These are phyloP conservation scores for Apolygus lucorum DNA, from an alignment of 1,140 invertebrate genomes.

Conservation along the genomic window DNA sequence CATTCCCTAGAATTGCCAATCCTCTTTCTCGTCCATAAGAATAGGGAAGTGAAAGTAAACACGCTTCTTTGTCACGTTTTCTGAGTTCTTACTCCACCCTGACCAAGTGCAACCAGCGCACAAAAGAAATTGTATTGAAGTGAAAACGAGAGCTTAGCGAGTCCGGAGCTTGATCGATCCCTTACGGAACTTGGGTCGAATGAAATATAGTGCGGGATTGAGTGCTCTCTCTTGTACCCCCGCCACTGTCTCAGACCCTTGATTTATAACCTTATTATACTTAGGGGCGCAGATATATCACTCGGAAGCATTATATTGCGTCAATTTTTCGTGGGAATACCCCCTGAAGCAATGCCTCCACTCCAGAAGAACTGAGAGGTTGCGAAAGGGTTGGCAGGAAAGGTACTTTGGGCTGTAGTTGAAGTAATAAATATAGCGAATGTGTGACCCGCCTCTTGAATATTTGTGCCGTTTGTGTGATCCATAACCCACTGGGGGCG, in stretches of 20 bases:
- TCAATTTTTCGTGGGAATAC: not conserved
- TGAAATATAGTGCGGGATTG: not conserved
- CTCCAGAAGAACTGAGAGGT: not conserved
- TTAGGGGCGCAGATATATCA: not conserved
- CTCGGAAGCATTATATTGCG: not conserved
- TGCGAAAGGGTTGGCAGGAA: not conserved
- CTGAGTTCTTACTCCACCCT: no score
- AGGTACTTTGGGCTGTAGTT: not conserved
- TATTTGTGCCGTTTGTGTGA: not conserved
- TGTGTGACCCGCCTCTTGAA: not conserved
- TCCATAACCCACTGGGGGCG: not conserved
- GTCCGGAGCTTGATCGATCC: not conserved
- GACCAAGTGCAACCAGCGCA: no score
- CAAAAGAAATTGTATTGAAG: no score
- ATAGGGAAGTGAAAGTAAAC: no score
- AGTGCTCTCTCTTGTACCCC: constrained; percentile 7
- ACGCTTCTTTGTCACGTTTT: no score
- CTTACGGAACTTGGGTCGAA: not conserved
- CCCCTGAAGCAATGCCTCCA: no score
- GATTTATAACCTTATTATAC: constrained; percentile 13
- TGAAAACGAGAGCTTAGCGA: no score
- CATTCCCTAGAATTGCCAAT: no score
- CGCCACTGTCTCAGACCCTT: not conserved
- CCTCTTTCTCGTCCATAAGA: no score
- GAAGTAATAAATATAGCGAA: not conserved